Base-by-base conservation (phyloP, 2,888 invertebrate species). In the Helicoverpa assulta region DNA sequence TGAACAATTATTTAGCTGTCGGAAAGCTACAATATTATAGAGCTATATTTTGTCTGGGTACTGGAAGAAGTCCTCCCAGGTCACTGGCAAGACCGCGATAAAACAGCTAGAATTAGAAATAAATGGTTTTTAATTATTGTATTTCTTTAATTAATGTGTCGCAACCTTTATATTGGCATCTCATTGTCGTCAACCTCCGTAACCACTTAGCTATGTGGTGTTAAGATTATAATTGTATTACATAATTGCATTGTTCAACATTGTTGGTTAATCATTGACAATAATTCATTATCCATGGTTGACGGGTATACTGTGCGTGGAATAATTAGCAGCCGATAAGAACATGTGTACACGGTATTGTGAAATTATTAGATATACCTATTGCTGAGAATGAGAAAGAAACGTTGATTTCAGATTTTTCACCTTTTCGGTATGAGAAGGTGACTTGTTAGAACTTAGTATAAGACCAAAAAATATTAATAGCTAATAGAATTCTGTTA, bases 191-290 rank as follows among this genome's bases (percentile, higher is more conserved):
- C 10, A 16, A 40, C 18, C 21, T 10, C 10, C 52, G 70, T 62
- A 70, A 55, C 51, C n/a, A 16, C 19, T 37, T 19, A 26, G 56
- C 52, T 59, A 37, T 52, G 53, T 55, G 26, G 40, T 40, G 40
- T 21, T 43, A 64, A 58, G 33, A 51, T 62, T 76, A 47, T 51
- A 64, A 72, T 64, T 43, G 37, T 61, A 54, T 78, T 71, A 72
- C 59, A 72, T 63, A 77, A 77, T 56, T 21, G 59, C 19, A 67
- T 77, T 76, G 67, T 77, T 59, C 50, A 19, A 59, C 61, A 37
- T 40, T 19, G 66, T 62, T 58, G 14, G 52, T 5, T 62, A 71
- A 71, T 71, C 62, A 56, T 8, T 47, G 19, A 29, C 19, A 50
- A 53, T 67, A 63, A 68, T 67, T 77, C 29, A 63, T 63, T 77